Percentiles rank a stretch among this genome's conserved stretches.
These are phyloP conservation scores for Blastobasis adustella DNA, from an alignment of 2,888 invertebrate species.

Conservation along the genomic window DNA sequence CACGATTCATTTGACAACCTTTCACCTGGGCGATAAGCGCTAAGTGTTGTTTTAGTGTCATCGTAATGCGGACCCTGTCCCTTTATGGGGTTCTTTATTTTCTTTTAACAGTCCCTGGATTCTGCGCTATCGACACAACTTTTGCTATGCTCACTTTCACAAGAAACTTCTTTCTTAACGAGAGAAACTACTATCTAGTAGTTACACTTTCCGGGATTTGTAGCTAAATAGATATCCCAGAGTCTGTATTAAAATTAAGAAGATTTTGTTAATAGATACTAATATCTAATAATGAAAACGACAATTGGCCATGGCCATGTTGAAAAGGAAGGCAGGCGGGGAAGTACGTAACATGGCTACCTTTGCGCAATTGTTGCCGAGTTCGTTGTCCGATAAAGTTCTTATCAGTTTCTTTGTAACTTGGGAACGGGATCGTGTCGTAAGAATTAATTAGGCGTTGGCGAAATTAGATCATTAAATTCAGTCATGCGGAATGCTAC, in stretches of 20 bases:
- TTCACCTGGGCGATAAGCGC: conserved; percentile 56
- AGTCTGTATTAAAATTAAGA: too few relatives aligned
- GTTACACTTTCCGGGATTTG: too few relatives aligned
- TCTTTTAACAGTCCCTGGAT: conserved; percentile 2
- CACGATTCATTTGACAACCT: conserved; percentile 53
- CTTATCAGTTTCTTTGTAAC: conserved; percentile 60
- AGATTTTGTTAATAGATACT: too few relatives aligned
- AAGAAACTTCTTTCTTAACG: too few relatives aligned
- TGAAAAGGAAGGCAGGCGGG: too few relatives aligned
- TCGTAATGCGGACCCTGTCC: conserved; percentile 22
- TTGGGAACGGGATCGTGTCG: conserved; percentile 39
- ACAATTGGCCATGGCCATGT: too few relatives aligned
- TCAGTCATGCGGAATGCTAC: too few relatives aligned
- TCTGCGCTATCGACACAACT: not conserved
- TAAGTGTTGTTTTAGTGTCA: conserved; percentile 45
- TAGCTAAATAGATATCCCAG: too few relatives aligned
- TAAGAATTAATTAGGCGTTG: conserved; percentile 45
- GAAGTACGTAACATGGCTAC: not conserved
- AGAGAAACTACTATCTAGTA: too few relatives aligned
- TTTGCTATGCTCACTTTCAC: conserved; percentile 2
- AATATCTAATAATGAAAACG: too few relatives aligned
- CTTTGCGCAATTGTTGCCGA: conserved; percentile 41
- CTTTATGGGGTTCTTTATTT: conserved; percentile 19
- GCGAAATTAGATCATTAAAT: conserved; percentile 23
- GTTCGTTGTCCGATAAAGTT: conserved; percentile 59